Base-by-base conservation (phyloP, 2,888 invertebrate species). In the Chorisops tibialis region DNA sequence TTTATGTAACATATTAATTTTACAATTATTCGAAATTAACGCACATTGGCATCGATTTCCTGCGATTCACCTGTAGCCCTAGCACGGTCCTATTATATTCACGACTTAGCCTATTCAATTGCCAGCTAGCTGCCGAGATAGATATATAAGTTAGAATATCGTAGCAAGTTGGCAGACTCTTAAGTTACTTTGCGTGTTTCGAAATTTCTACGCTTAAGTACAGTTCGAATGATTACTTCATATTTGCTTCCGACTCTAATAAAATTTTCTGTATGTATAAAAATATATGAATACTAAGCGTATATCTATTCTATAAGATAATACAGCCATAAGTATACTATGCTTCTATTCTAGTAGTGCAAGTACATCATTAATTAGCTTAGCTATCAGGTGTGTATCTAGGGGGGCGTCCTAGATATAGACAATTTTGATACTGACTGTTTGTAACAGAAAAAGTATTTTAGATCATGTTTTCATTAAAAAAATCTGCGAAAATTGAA, bases 131-230 rank as follows among this genome's bases (percentile, higher is more conserved):
- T 30, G 7, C 30, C 30, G 30, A 30, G 9, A 30, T 9, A 30
- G 30, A 30, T n/a, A 30, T 30, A 9, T 9, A 9, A 30, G 30
- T 30, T 9, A 7, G 9, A 30, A 9, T n/a, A n/a, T n/a, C 30
- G 4, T 9, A 30, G 30, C 30, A 2, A 30, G 30, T 30, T 30
- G 30, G 9, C 30, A 30, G 7, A 30, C 30, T 30, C 41, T 48
- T 62, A 59, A 50, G 50, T 59, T 50, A 62, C 43, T 50, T 62
- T 62, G 62, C 62, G 62, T 62, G 62, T 62, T 51, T 59, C 41
- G 43, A 59, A 51, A 62, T 62, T 62, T 62, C 30, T 47, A 37
- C 51, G 21, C 41, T 49, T 50, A 50, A 49, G 54, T 54, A 54
- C 54, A 54, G 41, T 60, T 60, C 60, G 22, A 60, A 60, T 60